Evolutionary conservation across 1,140 invertebrate genomes (phyloP).

Genomic region (Meloidogyne hapla): DNA sequence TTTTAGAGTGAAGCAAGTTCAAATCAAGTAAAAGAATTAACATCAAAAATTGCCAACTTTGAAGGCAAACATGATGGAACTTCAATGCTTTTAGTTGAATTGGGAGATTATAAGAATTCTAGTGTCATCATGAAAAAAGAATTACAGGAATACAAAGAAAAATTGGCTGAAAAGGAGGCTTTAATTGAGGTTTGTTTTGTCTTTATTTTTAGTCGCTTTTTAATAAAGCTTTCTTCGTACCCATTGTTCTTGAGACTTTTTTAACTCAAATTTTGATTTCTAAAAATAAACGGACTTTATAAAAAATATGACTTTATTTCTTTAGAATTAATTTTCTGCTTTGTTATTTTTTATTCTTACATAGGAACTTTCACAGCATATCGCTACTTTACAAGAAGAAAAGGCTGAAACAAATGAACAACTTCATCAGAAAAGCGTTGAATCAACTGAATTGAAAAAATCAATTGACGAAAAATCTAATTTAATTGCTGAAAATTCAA

Average conservation of each 20-base stretch:
- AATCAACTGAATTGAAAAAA: constrained; percentile 12
- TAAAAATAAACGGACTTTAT: too few species aligned
- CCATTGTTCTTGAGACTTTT: too few species aligned
- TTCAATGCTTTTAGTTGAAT: constrained; percentile 23
- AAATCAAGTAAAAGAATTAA: background rate
- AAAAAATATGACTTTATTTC: constrained; percentile 3
- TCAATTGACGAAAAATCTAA: background rate
- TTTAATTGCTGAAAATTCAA: constrained; percentile 14
- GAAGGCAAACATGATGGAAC: background rate
- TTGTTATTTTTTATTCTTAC: too few species aligned
- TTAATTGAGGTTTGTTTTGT: constrained; percentile 15
- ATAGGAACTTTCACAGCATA: constrained; percentile 21
- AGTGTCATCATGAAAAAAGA: background rate
- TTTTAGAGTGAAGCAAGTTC: background rate
- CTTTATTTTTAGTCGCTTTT: too few species aligned
- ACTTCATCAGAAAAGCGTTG: background rate
- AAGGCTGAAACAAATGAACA: constrained; percentile 26
- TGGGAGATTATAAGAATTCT: constrained; percentile 21
- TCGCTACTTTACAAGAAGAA: constrained; percentile 23
- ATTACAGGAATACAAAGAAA: constrained; percentile 3
- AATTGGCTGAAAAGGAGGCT: constrained; percentile 22
- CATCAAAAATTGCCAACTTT: background rate
- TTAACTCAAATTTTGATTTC: too few species aligned
- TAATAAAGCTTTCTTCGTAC: too few species aligned
- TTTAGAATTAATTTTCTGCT: too few species aligned